Percentiles rank a stretch among this genome's conserved stretches.
These are phyloP conservation scores for Seira sanloemensis DNA, from an alignment of 2,888 invertebrate genomes.

Conservation along the genomic window DNA sequence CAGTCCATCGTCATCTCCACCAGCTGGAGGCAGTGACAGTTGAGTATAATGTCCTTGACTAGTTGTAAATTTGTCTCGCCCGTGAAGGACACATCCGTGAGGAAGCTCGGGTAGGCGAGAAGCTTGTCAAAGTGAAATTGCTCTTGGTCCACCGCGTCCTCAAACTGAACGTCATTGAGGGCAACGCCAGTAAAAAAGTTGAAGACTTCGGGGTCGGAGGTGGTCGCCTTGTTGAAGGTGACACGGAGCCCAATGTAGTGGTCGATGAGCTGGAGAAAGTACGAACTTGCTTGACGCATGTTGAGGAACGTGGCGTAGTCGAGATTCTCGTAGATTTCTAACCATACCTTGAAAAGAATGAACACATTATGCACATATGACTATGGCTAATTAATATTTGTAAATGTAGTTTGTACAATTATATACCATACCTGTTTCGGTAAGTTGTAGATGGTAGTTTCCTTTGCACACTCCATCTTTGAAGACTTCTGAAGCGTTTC, in stretches of 20 bases:
- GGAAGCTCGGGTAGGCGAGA: conserved; percentile 28
- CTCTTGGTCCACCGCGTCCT: conserved; percentile 8
- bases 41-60: conserved; percentile 35
- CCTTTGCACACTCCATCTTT: neutral
- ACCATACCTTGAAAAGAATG: conserved; percentile 44
- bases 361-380: neutral
- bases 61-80: conserved; percentile 38
- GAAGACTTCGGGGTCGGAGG: conserved; percentile 15
- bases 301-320: conserved; percentile 30
- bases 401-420: too few species aligned
- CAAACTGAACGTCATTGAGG: conserved; percentile 46
- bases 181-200: conserved; percentile 37
- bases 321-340: conserved; percentile 39
- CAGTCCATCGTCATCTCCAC: conserved; percentile 58
- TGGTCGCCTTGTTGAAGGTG: neutral
- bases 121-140: conserved; percentile 25
- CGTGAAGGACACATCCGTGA: conserved; percentile 43
- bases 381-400: neutral
- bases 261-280: conserved; percentile 51
- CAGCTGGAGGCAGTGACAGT: conserved; percentile 41
- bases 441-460: conserved; percentile 48
- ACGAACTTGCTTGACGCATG: conserved; percentile 34
- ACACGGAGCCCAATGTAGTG: conserved; percentile 46
- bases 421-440: conserved; percentile 49
- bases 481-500: neutral